Percentiles rank a stretch among this genome's conserved stretches.
Evolutionary conservation across 2,888 invertebrate species (phyloP).

Genomic region (Cecidostiba fungosa): DNA sequence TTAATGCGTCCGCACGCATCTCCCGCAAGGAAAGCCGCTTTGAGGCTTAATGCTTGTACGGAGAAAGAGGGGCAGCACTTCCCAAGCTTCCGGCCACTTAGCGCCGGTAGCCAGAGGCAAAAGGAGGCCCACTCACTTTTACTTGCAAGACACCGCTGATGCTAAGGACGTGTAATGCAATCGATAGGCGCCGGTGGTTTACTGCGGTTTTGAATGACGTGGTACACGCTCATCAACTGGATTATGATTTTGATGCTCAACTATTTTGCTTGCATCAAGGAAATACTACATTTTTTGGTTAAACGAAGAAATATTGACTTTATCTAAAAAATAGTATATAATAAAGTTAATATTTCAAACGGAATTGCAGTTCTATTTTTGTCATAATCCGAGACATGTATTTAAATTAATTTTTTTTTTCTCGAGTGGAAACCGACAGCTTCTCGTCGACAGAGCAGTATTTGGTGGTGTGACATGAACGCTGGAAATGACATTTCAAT

Average conservation of each 20-base stretch:
- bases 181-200: slow-evolving; percentile 14
- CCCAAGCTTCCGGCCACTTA: slow-evolving; percentile 29
- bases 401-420: background rate
- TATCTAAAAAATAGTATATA: background rate
- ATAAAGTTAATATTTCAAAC: background rate
- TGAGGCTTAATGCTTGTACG: slow-evolving; percentile 24
- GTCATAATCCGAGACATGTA: background rate
- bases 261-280: too few species aligned
- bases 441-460: background rate
- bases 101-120: background rate
- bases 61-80: slow-evolving; percentile 19
- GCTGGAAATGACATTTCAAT: background rate
- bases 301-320: too few species aligned
- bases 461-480: background rate
- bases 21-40: slow-evolving; percentile 23
- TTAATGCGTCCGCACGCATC: background rate
- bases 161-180: slow-evolving; percentile 20
- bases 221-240: too few species aligned
- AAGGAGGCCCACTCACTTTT: slow-evolving; percentile 13
- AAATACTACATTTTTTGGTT: too few species aligned
- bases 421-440: background rate
- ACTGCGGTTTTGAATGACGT: background rate
- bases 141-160: background rate
- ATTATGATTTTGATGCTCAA: too few species aligned
- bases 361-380: background rate